Conservation (phyloP, 2,797 vertebrate species). For the Enteromius radiatus region DNA sequence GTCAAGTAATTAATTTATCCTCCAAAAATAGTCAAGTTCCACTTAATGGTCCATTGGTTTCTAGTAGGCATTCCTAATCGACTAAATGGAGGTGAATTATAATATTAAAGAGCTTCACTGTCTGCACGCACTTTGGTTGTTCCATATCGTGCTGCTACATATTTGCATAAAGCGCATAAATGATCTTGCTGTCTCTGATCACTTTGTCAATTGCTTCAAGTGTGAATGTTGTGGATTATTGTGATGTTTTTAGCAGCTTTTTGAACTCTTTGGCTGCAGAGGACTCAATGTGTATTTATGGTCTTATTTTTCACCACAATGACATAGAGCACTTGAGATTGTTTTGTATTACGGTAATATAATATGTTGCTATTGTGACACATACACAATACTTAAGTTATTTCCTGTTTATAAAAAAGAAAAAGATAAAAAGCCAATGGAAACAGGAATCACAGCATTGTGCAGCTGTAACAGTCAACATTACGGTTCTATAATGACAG, state of each 20-base stretch:
- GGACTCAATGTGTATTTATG: constrained; percentile 1
- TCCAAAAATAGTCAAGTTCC: not conserved
- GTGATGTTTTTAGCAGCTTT: not conserved
- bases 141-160: not conserved
- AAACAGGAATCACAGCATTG: constrained; percentile 14
- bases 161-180: constrained; percentile 13
- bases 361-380: not conserved
- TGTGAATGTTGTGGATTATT: not conserved
- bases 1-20: not conserved
- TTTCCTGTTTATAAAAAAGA: constrained; percentile 15
- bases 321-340: constrained; percentile 24
- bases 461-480: constrained; percentile 15
- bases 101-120: not conserved
- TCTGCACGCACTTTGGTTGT: not conserved
- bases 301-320: constrained; percentile 14
- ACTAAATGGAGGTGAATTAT: not conserved
- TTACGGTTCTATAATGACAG: constrained; percentile 34
- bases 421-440: not conserved
- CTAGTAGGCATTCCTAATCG: not conserved
- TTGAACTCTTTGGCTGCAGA: not conserved
- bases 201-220: not conserved
- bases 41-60: not conserved
- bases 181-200: not conserved
- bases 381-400: not conserved
- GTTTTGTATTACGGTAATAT: constrained; percentile 1